Percentiles rank a stretch among this genome's conserved stretches.
Evolutionary conservation across 1,140 invertebrate species (phyloP).

Genomic region (Drosophila kepulauana): DNA sequence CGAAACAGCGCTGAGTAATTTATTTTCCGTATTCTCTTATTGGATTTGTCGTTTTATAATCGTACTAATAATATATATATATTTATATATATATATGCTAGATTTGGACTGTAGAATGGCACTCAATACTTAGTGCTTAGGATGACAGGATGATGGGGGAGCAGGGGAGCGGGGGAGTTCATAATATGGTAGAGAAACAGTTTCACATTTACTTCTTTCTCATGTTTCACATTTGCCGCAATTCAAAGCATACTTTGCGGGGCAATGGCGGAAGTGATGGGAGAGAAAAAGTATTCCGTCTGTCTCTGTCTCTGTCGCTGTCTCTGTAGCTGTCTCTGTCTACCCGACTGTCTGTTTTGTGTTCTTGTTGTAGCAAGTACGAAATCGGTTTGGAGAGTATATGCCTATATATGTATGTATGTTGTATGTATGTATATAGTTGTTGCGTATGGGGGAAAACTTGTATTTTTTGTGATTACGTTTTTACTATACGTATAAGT

Average conservation of each 20-base stretch:
- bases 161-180: background rate
- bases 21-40: conserved; percentile 22
- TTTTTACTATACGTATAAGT: background rate
- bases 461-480: background rate
- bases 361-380: background rate
- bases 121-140: conserved; percentile 37
- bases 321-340: background rate
- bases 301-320: background rate
- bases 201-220: background rate
- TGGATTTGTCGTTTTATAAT: conserved; percentile 18
- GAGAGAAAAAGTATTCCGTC: background rate
- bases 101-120: conserved; percentile 49
- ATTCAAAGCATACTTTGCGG: background rate
- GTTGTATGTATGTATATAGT: conserved; percentile 6
- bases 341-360: background rate
- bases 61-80: conserved; percentile 22
- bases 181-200: background rate
- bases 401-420: conserved; percentile 29
- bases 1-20: background rate
- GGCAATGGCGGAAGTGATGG: background rate
- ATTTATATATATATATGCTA: conserved; percentile 22
- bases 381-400: conserved; percentile 24
- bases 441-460: conserved; percentile 28
- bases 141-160: background rate
- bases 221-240: background rate